Percentiles rank a stretch among this genome's conserved stretches.
phyloP scores from a whole-genome alignment of 2,797 vertebrate genomes.

The Pterois miles region DNA sequence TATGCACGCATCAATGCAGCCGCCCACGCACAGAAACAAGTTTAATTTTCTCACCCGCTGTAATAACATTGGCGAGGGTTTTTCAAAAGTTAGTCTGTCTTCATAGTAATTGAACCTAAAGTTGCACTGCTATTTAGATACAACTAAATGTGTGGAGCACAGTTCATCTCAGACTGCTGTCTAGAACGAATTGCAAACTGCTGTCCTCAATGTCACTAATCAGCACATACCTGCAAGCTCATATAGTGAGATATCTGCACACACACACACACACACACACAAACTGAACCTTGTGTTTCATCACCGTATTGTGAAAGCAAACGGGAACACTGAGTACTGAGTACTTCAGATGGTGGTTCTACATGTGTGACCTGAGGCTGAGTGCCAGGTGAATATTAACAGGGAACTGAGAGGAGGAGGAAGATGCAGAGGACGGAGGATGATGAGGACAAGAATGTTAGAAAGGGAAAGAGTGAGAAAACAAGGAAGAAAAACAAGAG shows the following conservation, averaged over 20 bases:
- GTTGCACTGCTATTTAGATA: slow-evolving; percentile 40
- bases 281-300: too few relatives aligned
- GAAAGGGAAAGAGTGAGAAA: background rate
- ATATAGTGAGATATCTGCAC: slow-evolving; percentile 15
- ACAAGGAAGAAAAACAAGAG: background rate
- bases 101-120: slow-evolving; percentile 41
- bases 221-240: slow-evolving; percentile 55
- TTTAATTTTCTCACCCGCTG: slow-evolving; percentile 52
- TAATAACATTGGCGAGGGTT: slow-evolving; percentile 40
- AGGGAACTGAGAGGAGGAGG: slow-evolving; percentile 50
- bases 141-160: slow-evolving; percentile 24
- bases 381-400: slow-evolving; percentile 65
- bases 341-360: slow-evolving; percentile 44
- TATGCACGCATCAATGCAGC: slow-evolving; percentile 50
- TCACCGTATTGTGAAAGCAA: slow-evolving; percentile 64
- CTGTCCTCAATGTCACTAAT: slow-evolving; percentile 50
- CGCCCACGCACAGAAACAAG: slow-evolving; percentile 30
- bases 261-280: background rate
- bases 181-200: slow-evolving; percentile 16
- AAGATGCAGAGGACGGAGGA: slow-evolving; percentile 32
- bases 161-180: slow-evolving; percentile 35
- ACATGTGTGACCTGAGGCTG: slow-evolving; percentile 63
- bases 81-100: slow-evolving; percentile 40
- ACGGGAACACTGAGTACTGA: slow-evolving; percentile 56
- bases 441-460: slow-evolving; percentile 16